Evolutionary conservation across 2,113 vertebrate genomes (phyloP), one percentile per base, ranked within the genome.

Genomic region (Cochlearius cochlearius): DNA sequence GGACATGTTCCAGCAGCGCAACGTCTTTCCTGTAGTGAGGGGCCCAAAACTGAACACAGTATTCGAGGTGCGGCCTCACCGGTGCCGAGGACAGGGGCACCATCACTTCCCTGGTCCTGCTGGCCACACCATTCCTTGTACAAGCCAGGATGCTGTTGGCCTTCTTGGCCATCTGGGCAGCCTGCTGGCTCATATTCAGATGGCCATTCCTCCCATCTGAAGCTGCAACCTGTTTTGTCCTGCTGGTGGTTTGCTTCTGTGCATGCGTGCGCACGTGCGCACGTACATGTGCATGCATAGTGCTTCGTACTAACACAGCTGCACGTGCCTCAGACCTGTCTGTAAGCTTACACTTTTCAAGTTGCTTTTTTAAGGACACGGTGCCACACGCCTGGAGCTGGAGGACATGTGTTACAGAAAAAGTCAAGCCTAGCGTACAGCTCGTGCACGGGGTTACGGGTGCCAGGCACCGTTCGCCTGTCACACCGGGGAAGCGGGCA

Each of bases 281-380:
- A 32, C 0, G 1, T 50, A 39, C 0, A 0, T 30, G 50, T 5
- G 50, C 7, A 21, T 16, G 34, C 9, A 26, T 9, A 29, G 41
- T 39, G 25, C 39, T 53, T 79, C 10, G 7, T 13, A 15, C 50
- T 39, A 66, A 34, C 25, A 26, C 11, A 29, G 22, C 2, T 41
- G 77, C 29, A 16, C 0, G 9, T 43, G 36, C 32, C 69, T 62
- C 45, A 53, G 60, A 14, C 29, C 19, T 13, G 6, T 6, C 69
- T 36, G 21, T 43, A 71, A 64, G 17, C 18, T 47, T 7, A 63
- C 15, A 25, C 32, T n/a, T 58, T 67, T 39, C 60, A 78, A 15
- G 7, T 45, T 7, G 4, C 20, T 32, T 74, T 85, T 52, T 47
- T 21, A 80, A 79, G 36, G 34, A 45, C 15, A 2, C 4, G 9